These are phyloP conservation scores for Avahi laniger DNA, from an alignment of 2,797 vertebrate species.

Conservation along the genomic window DNA sequence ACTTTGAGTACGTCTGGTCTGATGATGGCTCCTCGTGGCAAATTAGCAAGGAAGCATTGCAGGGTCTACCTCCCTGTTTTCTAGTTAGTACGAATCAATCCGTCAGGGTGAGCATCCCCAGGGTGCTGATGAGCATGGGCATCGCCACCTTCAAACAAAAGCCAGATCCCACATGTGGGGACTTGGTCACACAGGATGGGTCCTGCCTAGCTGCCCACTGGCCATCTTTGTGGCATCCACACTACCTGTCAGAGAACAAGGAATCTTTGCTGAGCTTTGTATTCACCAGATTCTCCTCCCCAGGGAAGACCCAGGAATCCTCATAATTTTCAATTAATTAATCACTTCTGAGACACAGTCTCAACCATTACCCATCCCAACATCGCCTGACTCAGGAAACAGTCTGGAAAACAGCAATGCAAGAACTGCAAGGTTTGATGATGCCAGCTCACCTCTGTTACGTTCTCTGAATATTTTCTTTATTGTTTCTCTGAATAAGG, in stretches of 20 bases:
- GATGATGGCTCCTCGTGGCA: not conserved
- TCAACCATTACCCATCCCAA: not conserved
- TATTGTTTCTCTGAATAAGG: conserved; percentile 4
- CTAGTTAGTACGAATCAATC: not conserved
- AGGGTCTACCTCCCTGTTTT: not conserved
- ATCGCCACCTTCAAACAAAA: not conserved
- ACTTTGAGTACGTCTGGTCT: not conserved
- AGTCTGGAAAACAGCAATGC: not conserved
- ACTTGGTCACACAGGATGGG: not conserved
- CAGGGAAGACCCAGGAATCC: not conserved
- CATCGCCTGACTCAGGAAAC: not conserved
- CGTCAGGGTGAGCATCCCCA: not conserved
- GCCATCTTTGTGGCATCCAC: not conserved
- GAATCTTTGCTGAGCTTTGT: not conserved
- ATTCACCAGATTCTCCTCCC: not conserved
- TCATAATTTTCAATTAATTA: not conserved
- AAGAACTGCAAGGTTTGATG: not conserved
- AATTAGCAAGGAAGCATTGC: not conserved
- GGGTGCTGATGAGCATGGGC: not conserved
- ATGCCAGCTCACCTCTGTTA: not conserved
- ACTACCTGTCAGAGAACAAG: not conserved
- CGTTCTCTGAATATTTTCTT: not conserved
- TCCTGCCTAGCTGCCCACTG: not conserved
- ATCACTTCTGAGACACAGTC: not conserved
- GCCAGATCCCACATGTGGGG: not conserved